phyloP scores from a whole-genome alignment of 2,888 invertebrate species.

The Sesia apiformis region DNA sequence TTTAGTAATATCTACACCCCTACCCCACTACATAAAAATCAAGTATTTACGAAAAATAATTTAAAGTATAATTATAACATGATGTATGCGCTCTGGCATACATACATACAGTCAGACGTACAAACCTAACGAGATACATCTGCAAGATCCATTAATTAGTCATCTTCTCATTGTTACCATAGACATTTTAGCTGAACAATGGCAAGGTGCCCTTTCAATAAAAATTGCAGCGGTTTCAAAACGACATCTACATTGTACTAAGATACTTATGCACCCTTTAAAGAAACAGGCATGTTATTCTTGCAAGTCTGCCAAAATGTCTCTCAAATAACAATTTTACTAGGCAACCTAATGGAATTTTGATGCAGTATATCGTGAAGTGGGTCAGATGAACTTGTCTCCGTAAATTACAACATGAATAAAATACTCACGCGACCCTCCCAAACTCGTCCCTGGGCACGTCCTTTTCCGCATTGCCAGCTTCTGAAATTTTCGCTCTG shows the following conservation, averaged over 20 bases:
- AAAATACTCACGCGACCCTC: conserved; percentile 76
- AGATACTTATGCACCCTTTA: too few relatives aligned
- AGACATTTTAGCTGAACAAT: neutral
- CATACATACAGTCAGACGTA: too few relatives aligned
- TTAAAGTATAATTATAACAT: too few relatives aligned
- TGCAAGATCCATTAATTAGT: conserved; percentile 4
- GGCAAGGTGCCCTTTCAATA: neutral
- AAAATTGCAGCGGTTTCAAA: neutral
- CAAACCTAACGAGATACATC: neutral
- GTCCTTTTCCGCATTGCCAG: conserved; percentile 66
- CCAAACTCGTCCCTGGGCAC: conserved; percentile 88
- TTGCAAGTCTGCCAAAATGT: too few relatives aligned
- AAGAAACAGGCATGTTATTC: too few relatives aligned
- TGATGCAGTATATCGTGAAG: neutral
- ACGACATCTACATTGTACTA: too few relatives aligned
- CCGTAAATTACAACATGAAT: neutral
- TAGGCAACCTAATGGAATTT: neutral
- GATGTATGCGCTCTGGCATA: too few relatives aligned
- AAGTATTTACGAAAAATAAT: too few relatives aligned
- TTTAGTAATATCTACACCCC: too few relatives aligned
- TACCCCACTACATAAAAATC: too few relatives aligned
- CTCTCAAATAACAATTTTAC: neutral
- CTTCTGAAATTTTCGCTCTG: conserved; percentile 87
- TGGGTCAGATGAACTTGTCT: neutral
- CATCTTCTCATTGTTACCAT: conserved; percentile 2